Evolutionary conservation across 2,113 vertebrate species (phyloP).

Genomic region (Picathartes gymnocephalus): DNA sequence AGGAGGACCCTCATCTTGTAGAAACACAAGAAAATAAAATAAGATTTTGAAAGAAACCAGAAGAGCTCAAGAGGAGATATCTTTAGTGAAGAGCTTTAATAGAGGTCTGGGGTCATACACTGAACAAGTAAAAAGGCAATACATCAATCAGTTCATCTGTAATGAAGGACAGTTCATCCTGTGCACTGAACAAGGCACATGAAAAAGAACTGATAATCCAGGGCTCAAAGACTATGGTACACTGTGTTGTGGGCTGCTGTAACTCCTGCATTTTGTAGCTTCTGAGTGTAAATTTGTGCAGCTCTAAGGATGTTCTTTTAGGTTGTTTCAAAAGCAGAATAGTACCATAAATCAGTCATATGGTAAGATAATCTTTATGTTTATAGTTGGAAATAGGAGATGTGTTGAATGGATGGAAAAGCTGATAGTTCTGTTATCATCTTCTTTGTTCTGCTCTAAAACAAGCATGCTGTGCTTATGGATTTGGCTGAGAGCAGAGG

Average conservation of each 20-base stretch:
- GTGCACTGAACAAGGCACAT: not conserved
- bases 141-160: not conserved
- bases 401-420: not conserved
- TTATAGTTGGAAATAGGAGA: not conserved
- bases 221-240: not conserved
- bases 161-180: not conserved
- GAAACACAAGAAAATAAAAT: constrained; percentile 57
- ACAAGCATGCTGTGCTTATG: not conserved
- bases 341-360: not conserved
- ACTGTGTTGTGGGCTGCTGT: not conserved
- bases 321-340: not conserved
- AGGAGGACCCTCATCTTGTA: constrained; percentile 15
- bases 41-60: not conserved
- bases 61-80: constrained; percentile 21
- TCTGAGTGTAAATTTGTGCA: not conserved
- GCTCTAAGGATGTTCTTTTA: not conserved
- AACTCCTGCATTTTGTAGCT: not conserved
- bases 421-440: not conserved
- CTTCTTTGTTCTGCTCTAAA: not conserved
- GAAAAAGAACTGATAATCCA: not conserved
- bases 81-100: constrained; percentile 21
- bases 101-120: not conserved
- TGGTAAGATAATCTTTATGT: not conserved
- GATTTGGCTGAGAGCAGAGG: not conserved
- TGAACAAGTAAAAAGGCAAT: not conserved